Evolutionary conservation across 2,113 vertebrate species (phyloP).

Genomic region (Tichodroma muraria): DNA sequence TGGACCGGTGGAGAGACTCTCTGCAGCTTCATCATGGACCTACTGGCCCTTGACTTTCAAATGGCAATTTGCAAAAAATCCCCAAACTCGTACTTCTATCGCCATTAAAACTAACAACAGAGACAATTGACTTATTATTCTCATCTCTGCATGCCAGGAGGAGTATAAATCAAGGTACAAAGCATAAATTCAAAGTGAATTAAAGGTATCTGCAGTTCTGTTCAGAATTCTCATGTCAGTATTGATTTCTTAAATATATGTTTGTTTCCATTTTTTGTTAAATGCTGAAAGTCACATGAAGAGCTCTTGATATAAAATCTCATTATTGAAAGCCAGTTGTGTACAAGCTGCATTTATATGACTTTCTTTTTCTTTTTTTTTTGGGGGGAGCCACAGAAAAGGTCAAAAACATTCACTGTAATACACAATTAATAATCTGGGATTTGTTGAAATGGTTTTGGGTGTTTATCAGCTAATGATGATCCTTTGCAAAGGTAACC

Average conservation of each 20-base stretch:
- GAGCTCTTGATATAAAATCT: background rate
- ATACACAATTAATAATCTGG: background rate
- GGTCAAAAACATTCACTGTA: background rate
- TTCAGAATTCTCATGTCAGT: background rate
- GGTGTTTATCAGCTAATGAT: conserved; percentile 24
- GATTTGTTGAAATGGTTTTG: background rate
- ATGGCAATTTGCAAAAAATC: background rate
- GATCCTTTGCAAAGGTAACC: conserved; percentile 19
- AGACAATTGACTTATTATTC: background rate
- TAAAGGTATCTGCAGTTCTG: background rate
- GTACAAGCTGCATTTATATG: background rate
- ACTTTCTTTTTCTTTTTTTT: background rate
- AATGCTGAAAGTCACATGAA: background rate
- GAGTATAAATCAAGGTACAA: background rate
- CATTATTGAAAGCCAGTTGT: background rate
- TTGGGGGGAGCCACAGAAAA: background rate
- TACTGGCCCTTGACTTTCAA: background rate
- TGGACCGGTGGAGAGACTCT: background rate
- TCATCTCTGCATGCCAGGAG: background rate
- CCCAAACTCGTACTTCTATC: background rate
- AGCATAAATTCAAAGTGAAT: too few species aligned
- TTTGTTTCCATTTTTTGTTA: background rate
- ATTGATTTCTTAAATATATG: background rate
- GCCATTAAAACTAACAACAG: background rate
- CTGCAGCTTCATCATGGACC: background rate